Percentiles rank a stretch among this genome's conserved stretches.
Conservation (phyloP, 2,113 vertebrate species). For the Brachirus orientalis region DNA sequence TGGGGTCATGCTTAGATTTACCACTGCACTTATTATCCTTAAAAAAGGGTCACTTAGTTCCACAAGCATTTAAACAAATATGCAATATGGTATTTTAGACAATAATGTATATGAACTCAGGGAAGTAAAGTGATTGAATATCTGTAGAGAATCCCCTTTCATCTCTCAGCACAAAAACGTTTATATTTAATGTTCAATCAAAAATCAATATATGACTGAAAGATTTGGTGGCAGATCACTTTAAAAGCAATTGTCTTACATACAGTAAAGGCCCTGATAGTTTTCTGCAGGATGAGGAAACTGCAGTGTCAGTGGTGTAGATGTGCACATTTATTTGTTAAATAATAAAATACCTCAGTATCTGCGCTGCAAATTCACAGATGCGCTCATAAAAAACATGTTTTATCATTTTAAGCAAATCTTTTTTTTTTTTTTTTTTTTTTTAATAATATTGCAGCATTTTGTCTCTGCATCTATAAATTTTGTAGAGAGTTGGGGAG, state of each 20-base stretch:
- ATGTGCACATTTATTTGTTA: constrained; percentile 12
- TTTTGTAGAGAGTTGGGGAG: no score
- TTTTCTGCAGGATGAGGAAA: constrained; percentile 24
- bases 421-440: no score
- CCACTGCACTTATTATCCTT: no score
- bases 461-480: constrained; percentile 3
- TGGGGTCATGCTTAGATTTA: no score
- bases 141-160: background rate
- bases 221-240: background rate
- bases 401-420: background rate
- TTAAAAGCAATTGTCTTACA: background rate
- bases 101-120: background rate
- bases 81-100: background rate
- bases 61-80: no score
- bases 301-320: constrained; percentile 22
- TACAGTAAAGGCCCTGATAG: constrained; percentile 5
- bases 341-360: background rate
- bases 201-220: background rate
- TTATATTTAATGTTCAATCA: no score
- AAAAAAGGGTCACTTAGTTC: no score
- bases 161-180: no score
- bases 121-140: background rate
- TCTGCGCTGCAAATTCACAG: constrained; percentile 33
- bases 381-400: background rate
- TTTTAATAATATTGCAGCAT: background rate